Base-by-base conservation (phyloP, 2,888 invertebrate species). In the Eubasilissa splendida region DNA sequence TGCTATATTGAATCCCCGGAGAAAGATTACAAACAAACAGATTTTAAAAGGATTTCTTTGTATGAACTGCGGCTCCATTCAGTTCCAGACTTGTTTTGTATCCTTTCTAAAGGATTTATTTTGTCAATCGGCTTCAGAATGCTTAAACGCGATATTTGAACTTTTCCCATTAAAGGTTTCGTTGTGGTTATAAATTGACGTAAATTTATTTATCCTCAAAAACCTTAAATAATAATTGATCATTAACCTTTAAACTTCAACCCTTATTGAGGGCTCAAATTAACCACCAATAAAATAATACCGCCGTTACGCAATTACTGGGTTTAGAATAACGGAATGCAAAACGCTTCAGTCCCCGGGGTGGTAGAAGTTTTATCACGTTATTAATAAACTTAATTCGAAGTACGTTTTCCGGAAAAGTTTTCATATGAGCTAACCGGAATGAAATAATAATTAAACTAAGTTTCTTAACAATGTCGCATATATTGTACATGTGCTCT, bases 1-100 rank as follows among this genome's bases (percentile, higher is more conserved):
- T 31, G 11, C 14, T 52, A 22, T 70, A 52, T 70, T 54, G 22
- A 70, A 54, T 70, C 70, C 70, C 11, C 22, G 9, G 31, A 54
- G 54, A 70, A 8, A 70, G 70, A 70, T 70, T 54, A 54, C 68
- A 68, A 50, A 50, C 50, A 68, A 68, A 12, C 68, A n/a, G 68
- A 68, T 70, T 70, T 70, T 54, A 54, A 70, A 70, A 70, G 70
- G 70, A 70, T 70, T 70, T 70, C 70, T 70, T 54, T 70, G 70
- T 70, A 54, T 14, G 53, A 70, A 54, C 70, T 54, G 12, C 58
- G n/a, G 9, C 58, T n/a, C 12, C 58, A n/a, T 58, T 58, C 54
- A 14, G 53, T 33, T 42, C 10, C 70, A 54, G 53, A 70, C 54
- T 70, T 70, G 50, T 70, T 70, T 54, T 70, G 70, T 70, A 70